Evolutionary conservation across 2,113 vertebrate genomes (phyloP).

Genomic region (Corapipo altera): DNA sequence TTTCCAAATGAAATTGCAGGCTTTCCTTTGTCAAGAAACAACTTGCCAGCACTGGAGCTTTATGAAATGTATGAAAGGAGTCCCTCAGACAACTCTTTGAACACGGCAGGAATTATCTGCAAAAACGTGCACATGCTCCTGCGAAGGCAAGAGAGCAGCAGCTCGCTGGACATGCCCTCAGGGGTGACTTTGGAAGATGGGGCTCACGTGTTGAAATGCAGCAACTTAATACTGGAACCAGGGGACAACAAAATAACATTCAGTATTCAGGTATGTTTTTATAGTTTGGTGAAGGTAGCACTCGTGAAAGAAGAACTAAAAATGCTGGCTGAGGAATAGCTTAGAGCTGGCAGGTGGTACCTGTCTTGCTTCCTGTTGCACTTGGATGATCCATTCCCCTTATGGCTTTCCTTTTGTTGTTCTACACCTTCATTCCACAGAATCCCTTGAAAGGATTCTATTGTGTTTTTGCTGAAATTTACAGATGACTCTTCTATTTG

Average conservation of each 20-base stretch:
- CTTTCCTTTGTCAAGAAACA: constrained; percentile 20
- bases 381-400: neutral
- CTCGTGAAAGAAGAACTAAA: neutral
- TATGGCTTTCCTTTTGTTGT: neutral
- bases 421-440: neutral
- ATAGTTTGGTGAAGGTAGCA: neutral
- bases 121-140: constrained; percentile 92
- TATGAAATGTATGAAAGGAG: constrained; percentile 88
- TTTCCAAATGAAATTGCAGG: constrained; percentile 68
- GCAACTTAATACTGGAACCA: constrained; percentile 80
- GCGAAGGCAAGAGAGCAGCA: constrained; percentile 80
- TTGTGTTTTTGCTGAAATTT: neutral
- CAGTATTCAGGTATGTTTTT: constrained; percentile 81
- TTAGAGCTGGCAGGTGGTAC: neutral
- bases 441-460: neutral
- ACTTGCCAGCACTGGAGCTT: constrained; percentile 79
- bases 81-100: constrained; percentile 86
- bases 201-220: constrained; percentile 79
- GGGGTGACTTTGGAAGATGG: constrained; percentile 82
- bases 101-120: constrained; percentile 88
- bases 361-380: neutral
- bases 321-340: neutral
- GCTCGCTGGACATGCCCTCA: constrained; percentile 75
- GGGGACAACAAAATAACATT: constrained; percentile 88
- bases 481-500: neutral